Percentiles rank a stretch among this genome's conserved stretches.
Evolutionary conservation across 2,113 vertebrate species (phyloP).

Genomic region (Coregonus clupeaformis): DNA sequence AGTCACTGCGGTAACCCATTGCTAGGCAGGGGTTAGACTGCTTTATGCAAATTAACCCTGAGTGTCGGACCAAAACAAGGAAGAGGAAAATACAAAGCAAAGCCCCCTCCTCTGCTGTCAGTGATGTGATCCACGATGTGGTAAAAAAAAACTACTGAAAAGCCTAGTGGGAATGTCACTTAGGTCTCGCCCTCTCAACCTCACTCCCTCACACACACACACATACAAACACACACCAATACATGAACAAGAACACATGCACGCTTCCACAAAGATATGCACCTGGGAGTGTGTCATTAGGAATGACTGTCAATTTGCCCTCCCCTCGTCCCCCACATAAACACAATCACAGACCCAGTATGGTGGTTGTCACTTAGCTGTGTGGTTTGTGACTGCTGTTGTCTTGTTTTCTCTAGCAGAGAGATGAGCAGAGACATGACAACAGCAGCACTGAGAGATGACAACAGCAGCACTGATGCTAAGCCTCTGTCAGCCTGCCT

Average conservation of each 20-base stretch:
- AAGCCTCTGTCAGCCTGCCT: constrained; percentile 1
- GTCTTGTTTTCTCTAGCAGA: constrained; percentile 11
- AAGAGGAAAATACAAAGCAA: not conserved
- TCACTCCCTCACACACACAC: not conserved
- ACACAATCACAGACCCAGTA: not conserved
- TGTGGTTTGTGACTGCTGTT: not conserved
- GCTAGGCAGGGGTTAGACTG: not conserved
- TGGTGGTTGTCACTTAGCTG: constrained; percentile 6
- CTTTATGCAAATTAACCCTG: not conserved
- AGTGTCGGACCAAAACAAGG: not conserved
- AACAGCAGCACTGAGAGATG: not conserved
- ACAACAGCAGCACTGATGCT: not conserved
- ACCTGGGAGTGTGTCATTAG: not conserved
- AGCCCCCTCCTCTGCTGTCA: not conserved
- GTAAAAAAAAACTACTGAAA: not conserved
- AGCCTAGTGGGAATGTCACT: constrained; percentile 1
- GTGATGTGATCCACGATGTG: not conserved
- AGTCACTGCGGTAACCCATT: not conserved
- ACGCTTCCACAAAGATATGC: not conserved
- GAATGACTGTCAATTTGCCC: not conserved
- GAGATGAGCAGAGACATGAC: not conserved
- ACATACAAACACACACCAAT: no score
- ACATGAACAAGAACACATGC: not conserved
- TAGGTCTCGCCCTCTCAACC: not conserved
- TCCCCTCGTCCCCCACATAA: not conserved